Evolutionary conservation across 2,797 vertebrate species (phyloP).

Genomic region (Natrix natrix): DNA sequence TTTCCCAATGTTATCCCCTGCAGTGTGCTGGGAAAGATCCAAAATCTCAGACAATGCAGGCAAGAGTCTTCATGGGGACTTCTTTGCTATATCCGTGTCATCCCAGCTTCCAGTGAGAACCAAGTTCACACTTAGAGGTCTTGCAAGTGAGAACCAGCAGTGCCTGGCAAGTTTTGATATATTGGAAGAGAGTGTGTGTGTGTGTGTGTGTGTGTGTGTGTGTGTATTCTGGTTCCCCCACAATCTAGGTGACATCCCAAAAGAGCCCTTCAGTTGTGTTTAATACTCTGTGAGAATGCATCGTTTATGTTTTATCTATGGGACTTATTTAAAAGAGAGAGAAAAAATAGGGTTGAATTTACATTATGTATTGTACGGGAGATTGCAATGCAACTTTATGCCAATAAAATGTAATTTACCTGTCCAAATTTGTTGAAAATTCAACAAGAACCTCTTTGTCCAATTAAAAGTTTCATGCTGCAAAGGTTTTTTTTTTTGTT

Average conservation of each 20-base stretch:
- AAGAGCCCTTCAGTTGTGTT: conserved; percentile 69
- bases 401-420: conserved; percentile 84
- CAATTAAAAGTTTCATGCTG: conserved; percentile 81
- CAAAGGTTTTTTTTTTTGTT: conserved; percentile 63
- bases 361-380: conserved; percentile 86
- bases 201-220: background rate
- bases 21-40: background rate
- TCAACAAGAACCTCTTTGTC: conserved; percentile 76
- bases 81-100: background rate
- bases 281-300: conserved; percentile 75
- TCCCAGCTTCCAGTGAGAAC: background rate
- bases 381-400: conserved; percentile 96
- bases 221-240: background rate
- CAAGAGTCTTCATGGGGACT: background rate
- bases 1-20: background rate
- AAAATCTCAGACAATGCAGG: background rate
- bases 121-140: background rate
- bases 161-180: background rate
- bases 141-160: background rate
- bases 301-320: conserved; percentile 77
- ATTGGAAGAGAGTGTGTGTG: background rate
- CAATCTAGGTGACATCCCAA: no score
- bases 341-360: conserved; percentile 73
- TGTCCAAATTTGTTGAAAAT: conserved; percentile 79
- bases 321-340: conserved; percentile 81